These are phyloP conservation scores for Apis florea DNA, from an alignment of 1,140 invertebrate species.

Conservation along the genomic window DNA sequence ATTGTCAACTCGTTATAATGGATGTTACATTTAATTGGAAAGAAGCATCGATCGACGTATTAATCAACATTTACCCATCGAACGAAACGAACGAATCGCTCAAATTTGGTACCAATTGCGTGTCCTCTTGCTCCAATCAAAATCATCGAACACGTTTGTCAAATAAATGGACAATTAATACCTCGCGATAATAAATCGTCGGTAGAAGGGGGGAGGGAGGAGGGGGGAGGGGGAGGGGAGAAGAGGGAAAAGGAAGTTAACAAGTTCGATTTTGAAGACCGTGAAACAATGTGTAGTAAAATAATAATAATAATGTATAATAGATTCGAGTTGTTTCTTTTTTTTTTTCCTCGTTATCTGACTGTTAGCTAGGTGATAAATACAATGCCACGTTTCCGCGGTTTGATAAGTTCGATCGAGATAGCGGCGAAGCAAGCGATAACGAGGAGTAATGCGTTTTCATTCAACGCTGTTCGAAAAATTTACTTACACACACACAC, in stretches of 20 bases:
- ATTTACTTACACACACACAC: neutral
- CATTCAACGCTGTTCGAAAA: constrained; percentile 17
- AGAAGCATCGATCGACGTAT: constrained; percentile 10
- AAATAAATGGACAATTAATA: constrained; percentile 8
- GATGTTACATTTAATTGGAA: constrained; percentile 20
- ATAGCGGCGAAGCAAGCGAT: constrained; percentile 37
- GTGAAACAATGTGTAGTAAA: no score
- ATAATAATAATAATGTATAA: no score
- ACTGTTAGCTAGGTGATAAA: constrained; percentile 49
- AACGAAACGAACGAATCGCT: neutral
- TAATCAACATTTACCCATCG: constrained; percentile 3
- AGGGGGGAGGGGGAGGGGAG: neutral
- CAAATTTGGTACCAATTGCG: neutral
- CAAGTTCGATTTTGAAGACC: no score
- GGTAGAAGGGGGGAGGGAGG: no score
- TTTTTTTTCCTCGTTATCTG: constrained; percentile 40
- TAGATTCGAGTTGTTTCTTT: no score
- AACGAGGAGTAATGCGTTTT: constrained; percentile 39
- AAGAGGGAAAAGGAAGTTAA: neutral
- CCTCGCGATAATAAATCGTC: neutral
- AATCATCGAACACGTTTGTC: neutral
- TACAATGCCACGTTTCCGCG: constrained; percentile 42
- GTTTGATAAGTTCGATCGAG: constrained; percentile 60
- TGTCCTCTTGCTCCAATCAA: neutral
- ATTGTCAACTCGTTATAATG: constrained; percentile 10